These are phyloP conservation scores for Alloscopus bannaensis DNA, from an alignment of 2,888 invertebrate species.

Conservation along the genomic window DNA sequence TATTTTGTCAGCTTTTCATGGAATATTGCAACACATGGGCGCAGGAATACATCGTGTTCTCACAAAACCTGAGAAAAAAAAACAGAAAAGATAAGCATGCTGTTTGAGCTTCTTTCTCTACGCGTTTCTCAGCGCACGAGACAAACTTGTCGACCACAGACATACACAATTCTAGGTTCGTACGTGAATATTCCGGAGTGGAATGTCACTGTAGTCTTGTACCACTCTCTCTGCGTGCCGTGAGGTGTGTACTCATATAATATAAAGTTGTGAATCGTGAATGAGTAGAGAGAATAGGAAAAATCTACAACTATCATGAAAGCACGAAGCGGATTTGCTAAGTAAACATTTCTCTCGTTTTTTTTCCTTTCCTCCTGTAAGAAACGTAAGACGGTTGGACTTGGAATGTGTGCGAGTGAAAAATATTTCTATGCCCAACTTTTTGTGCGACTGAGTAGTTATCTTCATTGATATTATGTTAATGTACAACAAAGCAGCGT, in stretches of 20 bases:
- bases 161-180: too few species aligned
- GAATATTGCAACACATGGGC: conserved; percentile 15
- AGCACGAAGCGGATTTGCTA: conserved; percentile 50
- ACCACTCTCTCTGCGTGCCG: too few species aligned
- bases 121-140: neutral
- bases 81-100: neutral
- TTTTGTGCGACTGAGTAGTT: neutral
- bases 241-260: too few species aligned
- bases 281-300: too few species aligned
- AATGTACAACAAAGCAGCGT: neutral
- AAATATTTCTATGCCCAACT: conserved; percentile 5
- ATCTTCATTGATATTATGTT: neutral
- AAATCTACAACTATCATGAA: too few species aligned
- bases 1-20: conserved; percentile 15
- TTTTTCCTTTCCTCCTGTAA: conserved; percentile 7
- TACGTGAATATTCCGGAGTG: too few species aligned
- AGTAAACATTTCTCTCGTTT: conserved; percentile 51
- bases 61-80: neutral
- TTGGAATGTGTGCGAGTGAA: too few species aligned
- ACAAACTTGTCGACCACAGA: too few species aligned
- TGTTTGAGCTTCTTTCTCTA: neutral
- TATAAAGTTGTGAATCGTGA: too few species aligned
- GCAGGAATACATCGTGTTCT: neutral
- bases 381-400: too few species aligned
- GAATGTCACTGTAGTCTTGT: too few species aligned